phyloP scores from a whole-genome alignment of 2,888 invertebrate genomes.

The Xanthia icteritia region DNA sequence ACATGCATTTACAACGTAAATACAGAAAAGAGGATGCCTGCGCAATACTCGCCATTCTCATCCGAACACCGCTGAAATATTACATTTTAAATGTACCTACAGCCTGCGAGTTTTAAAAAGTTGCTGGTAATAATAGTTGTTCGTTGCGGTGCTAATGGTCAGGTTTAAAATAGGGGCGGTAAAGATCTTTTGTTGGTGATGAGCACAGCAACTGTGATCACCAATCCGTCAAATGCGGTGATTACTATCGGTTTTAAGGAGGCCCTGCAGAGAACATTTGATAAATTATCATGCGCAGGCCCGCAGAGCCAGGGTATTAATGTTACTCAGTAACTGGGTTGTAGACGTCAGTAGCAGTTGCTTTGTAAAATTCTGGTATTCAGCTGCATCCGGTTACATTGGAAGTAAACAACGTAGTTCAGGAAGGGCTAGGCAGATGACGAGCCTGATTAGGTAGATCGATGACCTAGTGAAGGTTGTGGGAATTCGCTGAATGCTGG shows the following conservation, averaged over 20 bases:
- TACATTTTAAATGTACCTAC: slow-evolving; percentile 64
- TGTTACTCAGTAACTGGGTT: too few relatives aligned
- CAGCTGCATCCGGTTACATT: not conserved
- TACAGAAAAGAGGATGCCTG: slow-evolving; percentile 83
- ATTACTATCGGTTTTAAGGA: not conserved
- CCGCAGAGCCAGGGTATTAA: not conserved
- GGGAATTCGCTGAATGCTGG: not conserved
- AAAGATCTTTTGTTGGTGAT: slow-evolving; percentile 10
- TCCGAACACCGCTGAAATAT: slow-evolving; percentile 76
- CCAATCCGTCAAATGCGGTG: not conserved
- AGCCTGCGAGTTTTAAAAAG: slow-evolving; percentile 48
- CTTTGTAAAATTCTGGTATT: not conserved
- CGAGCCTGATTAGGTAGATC: not conserved
- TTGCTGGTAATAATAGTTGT: slow-evolving; percentile 53
- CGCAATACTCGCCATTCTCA: slow-evolving; percentile 78
- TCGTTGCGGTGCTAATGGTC: slow-evolving; percentile 18
- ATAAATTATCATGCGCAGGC: too few relatives aligned
- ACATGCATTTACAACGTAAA: slow-evolving; percentile 87
- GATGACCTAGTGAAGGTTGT: not conserved
- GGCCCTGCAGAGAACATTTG: too few relatives aligned
- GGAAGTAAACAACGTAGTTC: not conserved
- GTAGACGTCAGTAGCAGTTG: not conserved
- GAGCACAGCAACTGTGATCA: not conserved
- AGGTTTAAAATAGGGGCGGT: slow-evolving; percentile 1
- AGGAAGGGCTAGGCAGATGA: not conserved